phyloP scores from a whole-genome alignment of 2,888 invertebrate genomes.

The Sisyra terminalis region DNA sequence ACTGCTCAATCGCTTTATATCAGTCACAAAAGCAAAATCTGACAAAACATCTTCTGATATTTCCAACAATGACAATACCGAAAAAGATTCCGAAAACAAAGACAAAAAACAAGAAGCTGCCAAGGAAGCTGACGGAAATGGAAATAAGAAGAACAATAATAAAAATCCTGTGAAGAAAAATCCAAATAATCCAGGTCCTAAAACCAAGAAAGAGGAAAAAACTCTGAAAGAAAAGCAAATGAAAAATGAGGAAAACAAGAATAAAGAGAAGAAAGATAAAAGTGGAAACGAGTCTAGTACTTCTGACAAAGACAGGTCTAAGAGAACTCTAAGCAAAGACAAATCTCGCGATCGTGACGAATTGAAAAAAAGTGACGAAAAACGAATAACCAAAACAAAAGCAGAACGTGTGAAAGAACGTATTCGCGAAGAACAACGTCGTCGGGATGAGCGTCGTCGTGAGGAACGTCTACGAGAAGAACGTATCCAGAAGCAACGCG shows the following conservation, averaged over 20 bases:
- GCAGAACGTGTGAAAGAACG: slow-evolving; percentile 1
- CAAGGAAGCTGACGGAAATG: background rate
- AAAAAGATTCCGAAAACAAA: background rate
- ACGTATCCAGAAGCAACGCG: no score
- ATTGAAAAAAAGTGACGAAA: background rate
- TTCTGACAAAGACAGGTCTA: background rate
- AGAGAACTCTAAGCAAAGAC: background rate
- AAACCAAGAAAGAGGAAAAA: slow-evolving; percentile 1
- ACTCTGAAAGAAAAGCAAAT: background rate
- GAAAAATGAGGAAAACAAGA: background rate
- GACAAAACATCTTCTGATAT: background rate
- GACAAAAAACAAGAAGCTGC: background rate
- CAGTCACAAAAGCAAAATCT: slow-evolving; percentile 1
- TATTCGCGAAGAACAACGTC: background rate
- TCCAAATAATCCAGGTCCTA: background rate
- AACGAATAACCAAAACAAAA: background rate
- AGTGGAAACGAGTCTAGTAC: background rate
- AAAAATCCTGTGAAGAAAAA: background rate
- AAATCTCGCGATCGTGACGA: background rate
- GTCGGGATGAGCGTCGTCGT: no score
- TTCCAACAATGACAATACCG: slow-evolving; percentile 1
- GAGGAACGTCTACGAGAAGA: no score
- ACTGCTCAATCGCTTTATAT: slow-evolving; percentile 2
- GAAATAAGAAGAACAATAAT: background rate
- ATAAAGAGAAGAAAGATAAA: background rate